These are phyloP conservation scores for Orthosia gothica DNA, from an alignment of 2,888 invertebrate species.

Conservation along the genomic window DNA sequence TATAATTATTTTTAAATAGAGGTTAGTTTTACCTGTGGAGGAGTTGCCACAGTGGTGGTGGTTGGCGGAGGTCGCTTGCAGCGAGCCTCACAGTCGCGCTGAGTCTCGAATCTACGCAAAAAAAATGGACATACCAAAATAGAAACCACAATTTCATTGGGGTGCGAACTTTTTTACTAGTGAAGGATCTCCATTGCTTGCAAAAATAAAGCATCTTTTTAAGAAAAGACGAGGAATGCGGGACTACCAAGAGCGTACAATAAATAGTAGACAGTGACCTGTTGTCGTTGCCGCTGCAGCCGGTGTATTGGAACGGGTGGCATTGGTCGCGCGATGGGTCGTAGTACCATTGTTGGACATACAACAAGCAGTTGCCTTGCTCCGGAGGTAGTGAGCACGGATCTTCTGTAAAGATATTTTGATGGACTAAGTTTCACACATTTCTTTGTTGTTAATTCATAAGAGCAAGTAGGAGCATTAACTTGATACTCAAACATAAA, in stretches of 20 bases:
- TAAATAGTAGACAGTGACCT: slow-evolving; percentile 91
- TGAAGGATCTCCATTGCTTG: background rate
- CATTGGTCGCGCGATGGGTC: slow-evolving; percentile 93
- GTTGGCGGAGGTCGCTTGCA: slow-evolving; percentile 82
- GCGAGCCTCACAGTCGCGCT: slow-evolving; percentile 91
- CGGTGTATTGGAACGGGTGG: slow-evolving; percentile 96
- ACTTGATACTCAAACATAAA: too few species aligned
- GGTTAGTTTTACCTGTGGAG: slow-evolving; percentile 48
- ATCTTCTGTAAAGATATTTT: slow-evolving; percentile 65
- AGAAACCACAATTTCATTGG: background rate
- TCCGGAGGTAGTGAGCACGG: slow-evolving; percentile 94
- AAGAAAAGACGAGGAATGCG: background rate
- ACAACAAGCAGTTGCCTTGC: slow-evolving; percentile 94
- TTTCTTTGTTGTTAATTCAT: too few species aligned
- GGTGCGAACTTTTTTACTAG: background rate
- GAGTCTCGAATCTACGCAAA: slow-evolving; percentile 91
- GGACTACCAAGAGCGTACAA: background rate
- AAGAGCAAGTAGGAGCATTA: too few species aligned
- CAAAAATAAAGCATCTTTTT: background rate
- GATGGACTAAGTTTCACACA: too few species aligned
- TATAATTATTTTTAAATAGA: background rate
- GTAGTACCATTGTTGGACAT: slow-evolving; percentile 95
- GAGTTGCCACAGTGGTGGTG: slow-evolving; percentile 63
- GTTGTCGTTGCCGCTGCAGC: slow-evolving; percentile 98
- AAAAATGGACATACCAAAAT: background rate